Evolutionary conservation across 2,888 invertebrate genomes (phyloP).

Genomic region (Craniophora ligustri): DNA sequence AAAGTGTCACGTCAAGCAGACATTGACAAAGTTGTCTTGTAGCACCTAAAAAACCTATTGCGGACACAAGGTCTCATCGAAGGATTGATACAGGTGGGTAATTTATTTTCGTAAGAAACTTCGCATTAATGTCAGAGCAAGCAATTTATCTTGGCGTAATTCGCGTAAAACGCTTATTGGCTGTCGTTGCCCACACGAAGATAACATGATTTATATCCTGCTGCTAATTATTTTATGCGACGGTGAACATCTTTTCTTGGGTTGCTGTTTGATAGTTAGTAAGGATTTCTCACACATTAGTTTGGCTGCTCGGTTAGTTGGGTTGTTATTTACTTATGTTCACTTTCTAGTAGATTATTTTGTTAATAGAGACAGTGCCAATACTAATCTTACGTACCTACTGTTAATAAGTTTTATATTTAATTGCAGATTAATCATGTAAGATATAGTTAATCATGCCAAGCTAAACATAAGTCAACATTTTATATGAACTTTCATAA

Average conservation of each 20-base stretch:
- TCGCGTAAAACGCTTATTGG: slow-evolving; percentile 84
- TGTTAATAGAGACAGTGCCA: too few species aligned
- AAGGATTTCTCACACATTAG: slow-evolving; percentile 10
- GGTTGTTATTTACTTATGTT: neutral
- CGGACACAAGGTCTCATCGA: slow-evolving; percentile 63
- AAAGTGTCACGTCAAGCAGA: slow-evolving; percentile 52
- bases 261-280: slow-evolving; percentile 44
- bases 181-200: slow-evolving; percentile 76
- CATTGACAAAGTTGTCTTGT: slow-evolving; percentile 66
- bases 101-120: slow-evolving; percentile 79
- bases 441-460: too few species aligned
- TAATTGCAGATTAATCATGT: too few species aligned
- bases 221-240: slow-evolving; percentile 70
- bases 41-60: slow-evolving; percentile 59
- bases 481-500: too few species aligned
- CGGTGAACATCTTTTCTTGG: slow-evolving; percentile 46
- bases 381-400: too few species aligned
- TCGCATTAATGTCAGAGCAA: slow-evolving; percentile 79
- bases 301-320: neutral
- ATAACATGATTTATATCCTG: slow-evolving; percentile 73
- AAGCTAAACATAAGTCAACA: too few species aligned
- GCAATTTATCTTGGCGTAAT: slow-evolving; percentile 83
- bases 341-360: too few species aligned
- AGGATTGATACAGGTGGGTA: slow-evolving; percentile 76
- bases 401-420: too few species aligned